A percentile compares a stretch with the other conserved stretches of the same genome.
Evolutionary conservation across 2,113 vertebrate species (phyloP).

Genomic region (Rhodinocichla rosea): DNA sequence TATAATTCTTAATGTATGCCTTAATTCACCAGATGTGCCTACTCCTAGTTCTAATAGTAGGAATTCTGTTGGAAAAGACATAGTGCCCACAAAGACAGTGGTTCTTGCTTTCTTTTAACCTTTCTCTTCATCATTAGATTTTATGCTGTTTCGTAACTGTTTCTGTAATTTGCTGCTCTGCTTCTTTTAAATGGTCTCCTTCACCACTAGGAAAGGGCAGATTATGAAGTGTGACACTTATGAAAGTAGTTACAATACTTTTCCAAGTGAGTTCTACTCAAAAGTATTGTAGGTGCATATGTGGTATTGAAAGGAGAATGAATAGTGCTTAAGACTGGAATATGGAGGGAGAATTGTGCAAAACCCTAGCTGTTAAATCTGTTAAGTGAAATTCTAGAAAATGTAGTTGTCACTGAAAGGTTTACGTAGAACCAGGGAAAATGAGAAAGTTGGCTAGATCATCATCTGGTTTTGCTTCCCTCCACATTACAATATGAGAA

Average conservation of each 20-base stretch:
- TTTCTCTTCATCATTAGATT: neutral
- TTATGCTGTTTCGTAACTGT: neutral
- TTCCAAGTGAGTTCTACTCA: neutral
- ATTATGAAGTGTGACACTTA: neutral
- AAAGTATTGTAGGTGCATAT: neutral
- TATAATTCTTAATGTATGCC: neutral
- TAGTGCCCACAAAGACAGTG: neutral
- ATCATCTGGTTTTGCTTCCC: neutral
- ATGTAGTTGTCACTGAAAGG: neutral
- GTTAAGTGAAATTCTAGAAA: neutral
- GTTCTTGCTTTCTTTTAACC: neutral
- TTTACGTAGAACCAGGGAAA: neutral
- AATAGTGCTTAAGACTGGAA: neutral
- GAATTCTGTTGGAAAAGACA: neutral
- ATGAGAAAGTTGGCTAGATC: neutral
- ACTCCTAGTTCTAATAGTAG: neutral
- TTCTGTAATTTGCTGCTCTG: neutral
- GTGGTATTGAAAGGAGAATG: neutral
- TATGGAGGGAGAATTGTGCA: neutral
- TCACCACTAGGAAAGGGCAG: neutral
- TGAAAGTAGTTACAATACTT: neutral
- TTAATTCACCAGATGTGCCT: neutral
- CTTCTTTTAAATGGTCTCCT: neutral
- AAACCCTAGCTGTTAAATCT: neutral
- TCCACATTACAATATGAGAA: neutral